Evolutionary conservation across 2,888 invertebrate genomes (phyloP).

Genomic region (Yponomeuta evonymella): DNA sequence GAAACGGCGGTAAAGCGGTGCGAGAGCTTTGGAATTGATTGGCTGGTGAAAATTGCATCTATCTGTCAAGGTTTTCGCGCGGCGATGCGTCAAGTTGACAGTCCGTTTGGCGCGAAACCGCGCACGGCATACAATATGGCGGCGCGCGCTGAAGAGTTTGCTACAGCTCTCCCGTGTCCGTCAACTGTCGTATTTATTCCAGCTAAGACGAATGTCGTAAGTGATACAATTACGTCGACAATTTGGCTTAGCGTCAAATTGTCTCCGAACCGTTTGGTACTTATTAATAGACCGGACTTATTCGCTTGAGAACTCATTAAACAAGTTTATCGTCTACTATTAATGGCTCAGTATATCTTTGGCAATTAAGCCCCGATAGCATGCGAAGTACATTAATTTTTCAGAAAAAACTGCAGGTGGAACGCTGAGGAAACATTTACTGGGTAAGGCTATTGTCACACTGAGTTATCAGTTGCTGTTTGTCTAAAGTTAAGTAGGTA

Average conservation of each 20-base stretch:
- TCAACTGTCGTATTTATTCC: constrained; percentile 34
- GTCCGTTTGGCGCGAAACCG: constrained; percentile 39
- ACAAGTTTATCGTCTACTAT: not conserved
- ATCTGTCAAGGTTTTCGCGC: constrained; percentile 53
- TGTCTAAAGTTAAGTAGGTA: too few relatives aligned
- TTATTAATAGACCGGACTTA: not conserved
- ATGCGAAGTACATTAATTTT: not conserved
- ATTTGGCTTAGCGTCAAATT: constrained; percentile 39
- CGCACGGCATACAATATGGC: not conserved
- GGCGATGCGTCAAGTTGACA: constrained; percentile 50
- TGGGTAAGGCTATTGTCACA: not conserved
- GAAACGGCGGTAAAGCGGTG: constrained; percentile 29
- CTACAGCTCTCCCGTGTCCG: constrained; percentile 12
- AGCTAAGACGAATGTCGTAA: constrained; percentile 43
- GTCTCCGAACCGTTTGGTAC: not conserved
- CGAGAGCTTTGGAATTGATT: constrained; percentile 33
- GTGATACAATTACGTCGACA: constrained; percentile 46
- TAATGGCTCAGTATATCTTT: not conserved
- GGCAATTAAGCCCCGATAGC: not conserved
- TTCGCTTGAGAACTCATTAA: constrained; percentile 2
- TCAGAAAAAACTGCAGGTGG: not conserved
- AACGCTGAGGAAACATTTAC: not conserved
- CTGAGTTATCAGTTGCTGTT: too few relatives aligned
- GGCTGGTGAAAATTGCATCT: constrained; percentile 37
- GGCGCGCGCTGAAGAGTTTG: constrained; percentile 7